Percentiles rank a stretch among this genome's conserved stretches.
These are phyloP conservation scores for Microctonus hyperodae DNA, from an alignment of 2,888 invertebrate species.

Conservation along the genomic window DNA sequence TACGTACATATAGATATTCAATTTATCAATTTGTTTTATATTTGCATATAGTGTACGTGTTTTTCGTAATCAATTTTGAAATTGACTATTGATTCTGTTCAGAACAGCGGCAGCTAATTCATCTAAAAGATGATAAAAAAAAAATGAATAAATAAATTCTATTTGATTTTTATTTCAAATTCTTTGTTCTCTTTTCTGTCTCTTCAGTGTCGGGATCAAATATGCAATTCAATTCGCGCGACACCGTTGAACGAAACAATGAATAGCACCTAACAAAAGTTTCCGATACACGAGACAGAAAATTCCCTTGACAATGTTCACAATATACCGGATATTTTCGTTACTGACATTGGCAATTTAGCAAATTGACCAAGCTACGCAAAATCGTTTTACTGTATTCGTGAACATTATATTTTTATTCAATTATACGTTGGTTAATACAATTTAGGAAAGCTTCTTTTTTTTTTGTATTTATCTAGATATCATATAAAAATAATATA, in stretches of 20 bases:
- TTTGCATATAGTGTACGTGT: not conserved
- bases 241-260: conserved; percentile 9
- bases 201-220: conserved; percentile 8
- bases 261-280: conserved; percentile 22
- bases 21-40: not conserved
- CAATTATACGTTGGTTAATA: not conserved
- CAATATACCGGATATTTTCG: conserved; percentile 22
- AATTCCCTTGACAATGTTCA: conserved; percentile 22
- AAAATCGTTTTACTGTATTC: conserved; percentile 23
- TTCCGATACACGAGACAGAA: conserved; percentile 26
- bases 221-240: conserved; percentile 22
- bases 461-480: not conserved
- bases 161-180: not conserved
- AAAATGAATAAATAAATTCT: not conserved
- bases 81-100: not conserved
- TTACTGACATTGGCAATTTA: conserved; percentile 27
- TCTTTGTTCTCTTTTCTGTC: not conserved
- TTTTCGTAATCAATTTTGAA: not conserved
- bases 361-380: conserved; percentile 26
- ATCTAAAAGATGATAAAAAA: not conserved
- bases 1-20: not conserved
- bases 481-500: not conserved
- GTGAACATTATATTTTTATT: conserved; percentile 12
- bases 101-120: not conserved
- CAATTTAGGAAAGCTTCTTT: not conserved